Percentiles rank a stretch among this genome's conserved stretches.
phyloP scores from a whole-genome alignment of 1,140 invertebrate species.

The Bombus soroeensis region DNA sequence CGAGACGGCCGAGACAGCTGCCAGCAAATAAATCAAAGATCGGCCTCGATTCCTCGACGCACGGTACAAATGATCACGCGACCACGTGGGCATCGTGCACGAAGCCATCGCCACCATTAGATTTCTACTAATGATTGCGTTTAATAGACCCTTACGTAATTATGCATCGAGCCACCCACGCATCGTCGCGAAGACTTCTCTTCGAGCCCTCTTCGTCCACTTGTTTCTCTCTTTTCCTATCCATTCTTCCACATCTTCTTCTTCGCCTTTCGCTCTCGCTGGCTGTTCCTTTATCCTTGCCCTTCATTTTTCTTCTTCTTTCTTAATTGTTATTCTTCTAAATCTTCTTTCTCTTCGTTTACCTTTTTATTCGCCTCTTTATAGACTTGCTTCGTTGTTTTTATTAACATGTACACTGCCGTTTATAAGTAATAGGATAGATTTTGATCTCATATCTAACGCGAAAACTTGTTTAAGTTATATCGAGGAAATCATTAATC shows the following conservation, averaged over 20 bases:
- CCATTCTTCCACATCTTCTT: not conserved
- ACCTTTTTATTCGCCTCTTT: not conserved
- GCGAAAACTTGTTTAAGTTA: too few relatives aligned
- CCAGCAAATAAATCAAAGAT: slow-evolving; percentile 42
- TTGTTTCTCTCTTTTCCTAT: not conserved
- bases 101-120: slow-evolving; percentile 36
- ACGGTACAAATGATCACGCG: slow-evolving; percentile 47
- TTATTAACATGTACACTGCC: not conserved
- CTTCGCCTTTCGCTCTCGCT: not conserved
- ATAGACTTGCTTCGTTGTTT: too few relatives aligned
- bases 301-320: not conserved
- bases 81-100: slow-evolving; percentile 17
- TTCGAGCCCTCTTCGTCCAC: not conserved
- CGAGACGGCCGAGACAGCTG: slow-evolving; percentile 1
- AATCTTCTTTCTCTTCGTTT: not conserved
- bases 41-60: slow-evolving; percentile 7
- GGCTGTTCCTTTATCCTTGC: not conserved
- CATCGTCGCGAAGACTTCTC: not conserved
- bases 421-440: not conserved
- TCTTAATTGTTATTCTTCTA: not conserved
- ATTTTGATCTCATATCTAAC: too few relatives aligned
- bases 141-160: slow-evolving; percentile 57
- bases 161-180: slow-evolving; percentile 50
- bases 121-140: slow-evolving; percentile 55
- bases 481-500: too few relatives aligned